phyloP scores from a whole-genome alignment of 2,113 vertebrate species.

The Silurus meridionalis region DNA sequence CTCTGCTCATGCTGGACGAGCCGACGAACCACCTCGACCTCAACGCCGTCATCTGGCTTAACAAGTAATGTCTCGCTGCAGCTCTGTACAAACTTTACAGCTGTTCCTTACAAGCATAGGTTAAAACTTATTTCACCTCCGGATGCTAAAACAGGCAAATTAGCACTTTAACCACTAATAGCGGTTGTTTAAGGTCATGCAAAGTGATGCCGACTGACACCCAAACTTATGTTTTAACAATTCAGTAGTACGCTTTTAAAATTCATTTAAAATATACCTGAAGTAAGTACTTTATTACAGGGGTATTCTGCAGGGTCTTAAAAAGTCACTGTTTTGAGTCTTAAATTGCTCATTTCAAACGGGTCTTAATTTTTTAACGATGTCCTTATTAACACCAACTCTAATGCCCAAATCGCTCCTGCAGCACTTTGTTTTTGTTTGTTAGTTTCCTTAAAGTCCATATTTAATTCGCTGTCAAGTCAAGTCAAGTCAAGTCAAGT shows the following conservation, averaged over 20 bases:
- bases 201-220: not conserved
- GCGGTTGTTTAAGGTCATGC: not conserved
- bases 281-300: too few relatives aligned
- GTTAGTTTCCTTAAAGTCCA: too few relatives aligned
- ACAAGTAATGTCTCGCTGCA: conserved; percentile 75
- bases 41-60: conserved; percentile 95
- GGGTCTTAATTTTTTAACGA: too few relatives aligned
- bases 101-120: not conserved
- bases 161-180: not conserved
- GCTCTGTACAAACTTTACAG: not conserved
- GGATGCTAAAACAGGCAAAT: not conserved
- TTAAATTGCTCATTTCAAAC: too few relatives aligned
- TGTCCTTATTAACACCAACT: too few relatives aligned
- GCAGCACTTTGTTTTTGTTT: too few relatives aligned
- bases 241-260: not conserved
- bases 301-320: too few relatives aligned
- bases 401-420: too few relatives aligned
- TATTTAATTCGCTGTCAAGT: too few relatives aligned
- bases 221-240: not conserved
- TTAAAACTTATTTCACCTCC: not conserved
- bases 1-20: conserved; percentile 89
- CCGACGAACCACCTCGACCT: conserved; percentile 94
- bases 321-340: too few relatives aligned
- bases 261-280: too few relatives aligned
- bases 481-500: too few relatives aligned